Evolutionary conservation across 2,113 vertebrate genomes (phyloP).

Genomic region (Cacatua alba): DNA sequence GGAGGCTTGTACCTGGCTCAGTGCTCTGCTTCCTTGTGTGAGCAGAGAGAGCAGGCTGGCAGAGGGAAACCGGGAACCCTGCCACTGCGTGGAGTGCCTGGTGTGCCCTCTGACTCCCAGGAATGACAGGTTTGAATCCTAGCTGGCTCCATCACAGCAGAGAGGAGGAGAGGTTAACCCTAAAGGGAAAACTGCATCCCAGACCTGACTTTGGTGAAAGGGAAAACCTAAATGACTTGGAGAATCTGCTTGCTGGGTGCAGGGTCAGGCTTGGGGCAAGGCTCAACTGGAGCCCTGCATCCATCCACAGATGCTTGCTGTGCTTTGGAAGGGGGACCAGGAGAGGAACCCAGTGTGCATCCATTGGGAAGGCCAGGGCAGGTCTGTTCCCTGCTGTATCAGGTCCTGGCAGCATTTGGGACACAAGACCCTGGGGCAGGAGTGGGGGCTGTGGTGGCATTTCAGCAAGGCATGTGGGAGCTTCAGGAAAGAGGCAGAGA

Average conservation of each 20-base stretch:
- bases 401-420: neutral
- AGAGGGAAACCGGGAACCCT: neutral
- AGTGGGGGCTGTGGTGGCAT: neutral
- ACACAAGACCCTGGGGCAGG: neutral
- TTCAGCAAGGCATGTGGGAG: neutral
- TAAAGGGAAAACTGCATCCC: neutral
- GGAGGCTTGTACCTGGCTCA: neutral
- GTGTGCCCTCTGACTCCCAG: neutral
- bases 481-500: neutral
- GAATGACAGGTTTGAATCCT: neutral
- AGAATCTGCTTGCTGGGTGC: neutral
- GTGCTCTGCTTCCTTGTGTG: neutral
- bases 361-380: neutral
- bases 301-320: neutral
- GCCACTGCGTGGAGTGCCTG: accelerated
- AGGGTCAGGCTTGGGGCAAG: neutral
- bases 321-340: accelerated
- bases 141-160: neutral
- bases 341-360: too few relatives aligned
- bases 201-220: neutral
- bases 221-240: neutral
- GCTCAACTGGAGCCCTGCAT: neutral
- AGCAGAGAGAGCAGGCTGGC: neutral
- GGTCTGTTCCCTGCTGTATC: neutral
- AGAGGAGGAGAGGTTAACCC: neutral